Evolutionary conservation across 2,113 vertebrate species (phyloP).

Genomic region (Trachemys scripta): DNA sequence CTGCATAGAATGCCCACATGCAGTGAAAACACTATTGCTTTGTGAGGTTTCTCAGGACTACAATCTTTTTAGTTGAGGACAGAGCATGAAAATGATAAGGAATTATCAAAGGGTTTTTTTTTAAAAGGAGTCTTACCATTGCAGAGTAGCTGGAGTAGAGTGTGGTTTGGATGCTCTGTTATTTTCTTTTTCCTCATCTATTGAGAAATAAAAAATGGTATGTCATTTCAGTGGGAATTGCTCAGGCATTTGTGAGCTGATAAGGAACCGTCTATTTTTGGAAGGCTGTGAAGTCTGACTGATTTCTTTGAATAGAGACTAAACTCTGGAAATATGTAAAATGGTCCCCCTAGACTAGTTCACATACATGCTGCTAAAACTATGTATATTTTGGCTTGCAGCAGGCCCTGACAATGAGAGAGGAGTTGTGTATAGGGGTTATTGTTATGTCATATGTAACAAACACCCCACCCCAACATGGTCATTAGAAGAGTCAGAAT

Average conservation of each 20-base stretch:
- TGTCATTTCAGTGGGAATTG: slow-evolving; percentile 27
- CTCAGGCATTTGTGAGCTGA: neutral
- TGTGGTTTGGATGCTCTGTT: slow-evolving; percentile 97
- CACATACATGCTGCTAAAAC: neutral
- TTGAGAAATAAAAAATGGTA: slow-evolving; percentile 61
- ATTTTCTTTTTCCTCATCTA: slow-evolving; percentile 99
- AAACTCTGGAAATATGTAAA: neutral
- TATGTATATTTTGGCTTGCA: neutral
- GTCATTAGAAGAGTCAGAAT: neutral
- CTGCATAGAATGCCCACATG: neutral
- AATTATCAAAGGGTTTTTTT: neutral
- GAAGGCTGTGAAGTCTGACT: too few relatives aligned
- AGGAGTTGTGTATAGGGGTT: neutral
- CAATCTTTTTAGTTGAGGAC: neutral
- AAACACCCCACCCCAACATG: neutral
- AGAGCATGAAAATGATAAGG: neutral
- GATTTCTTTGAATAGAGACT: too few relatives aligned
- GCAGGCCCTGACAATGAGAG: neutral
- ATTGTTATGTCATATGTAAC: neutral
- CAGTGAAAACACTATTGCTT: neutral
- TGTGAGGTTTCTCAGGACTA: neutral
- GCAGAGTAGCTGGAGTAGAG: slow-evolving; percentile 96
- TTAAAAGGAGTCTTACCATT: slow-evolving; percentile 88
- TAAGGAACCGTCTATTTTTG: too few relatives aligned
- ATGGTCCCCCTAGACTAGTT: neutral